These are phyloP conservation scores for Axinella damicornis DNA, from an alignment of 37 sponge, comb jelly and placozoan genomes.

Conservation along the genomic window DNA sequence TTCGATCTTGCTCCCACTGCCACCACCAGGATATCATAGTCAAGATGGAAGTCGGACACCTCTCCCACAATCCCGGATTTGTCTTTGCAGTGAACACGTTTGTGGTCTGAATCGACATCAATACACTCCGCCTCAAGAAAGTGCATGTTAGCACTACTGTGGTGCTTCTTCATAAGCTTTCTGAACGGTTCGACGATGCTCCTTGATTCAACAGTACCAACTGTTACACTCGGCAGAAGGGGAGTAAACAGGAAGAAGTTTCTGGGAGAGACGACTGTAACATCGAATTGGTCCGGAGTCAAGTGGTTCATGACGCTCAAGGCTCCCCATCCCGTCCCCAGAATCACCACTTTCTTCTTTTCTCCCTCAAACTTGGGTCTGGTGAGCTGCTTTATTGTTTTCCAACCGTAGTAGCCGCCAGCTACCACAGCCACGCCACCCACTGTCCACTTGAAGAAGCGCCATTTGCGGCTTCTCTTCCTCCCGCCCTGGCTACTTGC, in stretches of 20 bases:
- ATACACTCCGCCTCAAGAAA: slow-evolving; percentile 73
- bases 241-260: slow-evolving; percentile 83
- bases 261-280: slow-evolving; percentile 70
- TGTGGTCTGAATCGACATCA: slow-evolving; percentile 33
- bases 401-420: slow-evolving; percentile 38
- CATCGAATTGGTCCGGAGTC: slow-evolving; percentile 66
- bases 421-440: neutral
- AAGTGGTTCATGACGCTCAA: slow-evolving; percentile 66
- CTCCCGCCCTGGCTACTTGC: neutral
- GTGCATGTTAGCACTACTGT: slow-evolving; percentile 2
- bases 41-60: slow-evolving; percentile 36
- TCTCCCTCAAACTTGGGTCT: slow-evolving; percentile 35
- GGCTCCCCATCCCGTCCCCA: slow-evolving; percentile 83
- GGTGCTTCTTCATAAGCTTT: slow-evolving; percentile 41
- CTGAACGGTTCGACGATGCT: slow-evolving; percentile 80
- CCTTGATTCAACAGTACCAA: slow-evolving; percentile 74
- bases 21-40: slow-evolving; percentile 70
- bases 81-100: slow-evolving; percentile 26
- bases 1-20: slow-evolving; percentile 71
- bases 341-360: slow-evolving; percentile 64
- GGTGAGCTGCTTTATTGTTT: slow-evolving; percentile 12
- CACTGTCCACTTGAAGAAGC: slow-evolving; percentile 20
- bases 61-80: slow-evolving; percentile 17
- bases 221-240: slow-evolving; percentile 77
- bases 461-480: neutral